Evolutionary conservation across 2,888 invertebrate species (phyloP).

Genomic region (Xestobium rufovillosum): DNA sequence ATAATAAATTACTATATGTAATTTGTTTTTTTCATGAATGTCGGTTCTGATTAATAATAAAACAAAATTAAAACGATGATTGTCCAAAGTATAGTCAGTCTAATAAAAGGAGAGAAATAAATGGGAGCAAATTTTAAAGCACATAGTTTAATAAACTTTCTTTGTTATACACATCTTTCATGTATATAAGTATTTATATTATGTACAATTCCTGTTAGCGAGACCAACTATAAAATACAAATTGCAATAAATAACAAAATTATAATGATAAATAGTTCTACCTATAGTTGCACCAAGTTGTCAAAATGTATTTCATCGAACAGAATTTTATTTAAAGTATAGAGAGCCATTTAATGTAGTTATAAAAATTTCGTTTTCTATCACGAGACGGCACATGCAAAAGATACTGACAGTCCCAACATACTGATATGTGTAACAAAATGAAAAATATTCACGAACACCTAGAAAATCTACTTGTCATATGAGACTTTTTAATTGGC

Average conservation of each 20-base stretch:
- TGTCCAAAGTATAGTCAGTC: too few species aligned
- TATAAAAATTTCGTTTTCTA: slow-evolving; percentile 21
- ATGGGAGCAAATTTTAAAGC: too few species aligned
- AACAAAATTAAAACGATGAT: too few species aligned
- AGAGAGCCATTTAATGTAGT: slow-evolving; percentile 14
- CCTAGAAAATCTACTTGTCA: slow-evolving; percentile 27
- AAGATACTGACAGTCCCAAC: slow-evolving; percentile 30
- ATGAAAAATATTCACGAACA: slow-evolving; percentile 25
- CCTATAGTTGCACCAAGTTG: slow-evolving; percentile 30
- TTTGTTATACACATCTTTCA: slow-evolving; percentile 41
- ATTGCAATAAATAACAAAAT: slow-evolving; percentile 41
- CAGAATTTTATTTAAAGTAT: slow-evolving; percentile 19
- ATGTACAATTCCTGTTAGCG: slow-evolving; percentile 43
- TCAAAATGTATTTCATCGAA: slow-evolving; percentile 16
- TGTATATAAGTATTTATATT: too few species aligned
- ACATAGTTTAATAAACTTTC: slow-evolving; percentile 40
- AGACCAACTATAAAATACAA: slow-evolving; percentile 42
- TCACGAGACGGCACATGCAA: slow-evolving; percentile 20
- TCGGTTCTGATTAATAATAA: too few species aligned
- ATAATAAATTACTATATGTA: too few species aligned
- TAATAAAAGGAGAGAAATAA: too few species aligned
- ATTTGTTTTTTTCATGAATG: too few species aligned
- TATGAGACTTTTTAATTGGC: too few species aligned
- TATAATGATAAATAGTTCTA: slow-evolving; percentile 35
- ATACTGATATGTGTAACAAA: slow-evolving; percentile 31